phyloP scores from a whole-genome alignment of 2,888 invertebrate genomes.

The Pristionchus arcanus region DNA sequence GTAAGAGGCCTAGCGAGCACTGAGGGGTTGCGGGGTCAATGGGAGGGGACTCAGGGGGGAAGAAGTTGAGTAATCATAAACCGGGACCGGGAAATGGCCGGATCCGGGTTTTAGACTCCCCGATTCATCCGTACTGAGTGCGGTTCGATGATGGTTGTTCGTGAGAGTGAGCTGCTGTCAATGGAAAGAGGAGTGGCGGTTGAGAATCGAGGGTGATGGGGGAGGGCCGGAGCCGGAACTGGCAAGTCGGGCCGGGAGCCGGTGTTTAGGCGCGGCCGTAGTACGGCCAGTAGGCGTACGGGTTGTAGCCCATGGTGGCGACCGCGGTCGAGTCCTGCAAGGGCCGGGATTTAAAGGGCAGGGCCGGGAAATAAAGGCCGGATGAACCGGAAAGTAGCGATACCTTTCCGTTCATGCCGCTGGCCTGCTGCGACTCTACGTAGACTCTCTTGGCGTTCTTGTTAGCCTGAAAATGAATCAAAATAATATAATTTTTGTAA shows the following conservation, averaged over 20 bases:
- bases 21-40: background rate
- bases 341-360: background rate
- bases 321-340: conserved; percentile 63
- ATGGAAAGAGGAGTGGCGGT: conserved; percentile 41
- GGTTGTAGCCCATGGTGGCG: conserved; percentile 75
- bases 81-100: background rate
- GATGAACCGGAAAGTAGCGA: background rate
- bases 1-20: conserved; percentile 15
- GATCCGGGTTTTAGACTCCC: background rate
- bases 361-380: background rate
- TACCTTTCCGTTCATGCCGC: conserved; percentile 50
- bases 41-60: background rate
- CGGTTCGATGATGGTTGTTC: background rate
- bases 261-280: conserved; percentile 71
- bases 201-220: conserved; percentile 8
- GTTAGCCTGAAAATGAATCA: conserved; percentile 70
- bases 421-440: conserved; percentile 63
- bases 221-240: background rate
- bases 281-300: conserved; percentile 78
- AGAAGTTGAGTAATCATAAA: background rate
- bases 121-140: background rate
- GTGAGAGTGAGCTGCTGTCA: background rate
- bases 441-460: conserved; percentile 76
- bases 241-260: conserved; percentile 6
- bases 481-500: background rate